phyloP scores from a whole-genome alignment of 2,888 invertebrate species.

The Cepaea hortensis region DNA sequence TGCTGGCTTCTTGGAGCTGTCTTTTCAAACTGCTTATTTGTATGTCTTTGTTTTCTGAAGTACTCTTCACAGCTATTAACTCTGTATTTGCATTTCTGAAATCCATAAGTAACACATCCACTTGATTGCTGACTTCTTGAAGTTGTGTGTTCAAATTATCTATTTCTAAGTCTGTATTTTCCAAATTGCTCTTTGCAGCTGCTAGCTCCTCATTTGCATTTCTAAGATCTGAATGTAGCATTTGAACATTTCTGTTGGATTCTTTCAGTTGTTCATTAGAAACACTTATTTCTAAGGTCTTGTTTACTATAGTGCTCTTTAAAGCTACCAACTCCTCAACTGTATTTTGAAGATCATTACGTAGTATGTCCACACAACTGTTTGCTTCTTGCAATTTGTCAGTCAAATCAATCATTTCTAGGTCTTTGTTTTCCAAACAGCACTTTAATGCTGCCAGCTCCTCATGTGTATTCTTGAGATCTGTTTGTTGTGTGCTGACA shows the following conservation, averaged over 20 bases:
- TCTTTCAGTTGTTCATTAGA: background rate
- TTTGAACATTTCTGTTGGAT: background rate
- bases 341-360: background rate
- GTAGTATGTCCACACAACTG: slow-evolving; percentile 9
- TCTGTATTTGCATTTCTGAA: background rate
- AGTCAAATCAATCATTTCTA: background rate
- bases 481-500: background rate
- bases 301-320: background rate
- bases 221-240: background rate
- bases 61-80: background rate
- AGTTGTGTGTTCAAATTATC: background rate
- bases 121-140: background rate
- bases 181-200: background rate
- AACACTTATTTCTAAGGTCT: background rate
- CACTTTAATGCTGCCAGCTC: background rate
- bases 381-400: slow-evolving; percentile 10
- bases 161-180: background rate
- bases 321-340: slow-evolving; percentile 3
- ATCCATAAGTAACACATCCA: background rate
- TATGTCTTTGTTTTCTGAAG: background rate
- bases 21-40: background rate
- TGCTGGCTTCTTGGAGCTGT: background rate
- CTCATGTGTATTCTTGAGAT: background rate
- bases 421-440: background rate
- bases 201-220: background rate